These are phyloP conservation scores for Andrena dorsata DNA, from an alignment of 2,888 invertebrate species.

Conservation along the genomic window DNA sequence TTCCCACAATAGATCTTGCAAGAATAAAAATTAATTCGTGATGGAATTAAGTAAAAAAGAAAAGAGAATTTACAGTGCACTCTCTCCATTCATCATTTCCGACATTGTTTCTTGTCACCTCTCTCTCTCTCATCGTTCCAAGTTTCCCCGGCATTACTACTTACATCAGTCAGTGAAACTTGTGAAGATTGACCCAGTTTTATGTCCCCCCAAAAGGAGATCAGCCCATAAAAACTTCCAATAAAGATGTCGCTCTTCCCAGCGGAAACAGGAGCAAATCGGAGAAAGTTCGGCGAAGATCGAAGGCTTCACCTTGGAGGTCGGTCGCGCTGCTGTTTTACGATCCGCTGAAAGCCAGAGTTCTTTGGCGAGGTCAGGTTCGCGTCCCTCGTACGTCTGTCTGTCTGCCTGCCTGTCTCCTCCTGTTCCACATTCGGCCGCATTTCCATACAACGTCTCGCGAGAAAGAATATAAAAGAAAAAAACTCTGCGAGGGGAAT, in stretches of 20 bases:
- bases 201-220: background rate
- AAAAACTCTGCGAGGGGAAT: conserved; percentile 20
- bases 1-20: no score
- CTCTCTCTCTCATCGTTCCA: no score
- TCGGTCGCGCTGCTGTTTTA: conserved; percentile 39
- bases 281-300: conserved; percentile 51
- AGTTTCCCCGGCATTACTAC: no score
- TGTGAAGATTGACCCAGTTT: background rate
- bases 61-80: no score
- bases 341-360: conserved; percentile 40
- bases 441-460: conserved; percentile 45
- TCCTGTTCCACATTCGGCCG: conserved; percentile 24
- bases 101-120: no score
- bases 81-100: no score
- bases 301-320: conserved; percentile 39
- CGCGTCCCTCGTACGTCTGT: conserved; percentile 55
- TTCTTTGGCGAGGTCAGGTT: conserved; percentile 70
- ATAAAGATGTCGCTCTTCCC: background rate
- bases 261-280: conserved; percentile 26
- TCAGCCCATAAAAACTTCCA: background rate
- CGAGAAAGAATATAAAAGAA: conserved; percentile 18
- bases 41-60: no score
- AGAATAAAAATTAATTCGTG: no score
- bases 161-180: conserved; percentile 3
- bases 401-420: conserved; percentile 32